Base-by-base conservation (phyloP, 2,888 invertebrate genomes). In the Drosophila lutescens region DNA sequence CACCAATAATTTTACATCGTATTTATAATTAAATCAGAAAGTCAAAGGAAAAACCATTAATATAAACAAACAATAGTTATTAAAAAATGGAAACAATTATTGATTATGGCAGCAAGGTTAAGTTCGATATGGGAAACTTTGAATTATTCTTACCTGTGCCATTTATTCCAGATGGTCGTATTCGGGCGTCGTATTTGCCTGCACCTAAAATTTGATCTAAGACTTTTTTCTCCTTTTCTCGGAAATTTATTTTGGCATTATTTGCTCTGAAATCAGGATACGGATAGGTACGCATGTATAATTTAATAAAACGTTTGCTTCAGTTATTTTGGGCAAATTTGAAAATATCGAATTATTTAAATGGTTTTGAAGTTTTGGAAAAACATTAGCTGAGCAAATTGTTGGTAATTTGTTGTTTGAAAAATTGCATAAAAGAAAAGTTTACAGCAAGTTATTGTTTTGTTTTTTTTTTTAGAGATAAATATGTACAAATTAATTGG, bases 141-240 rank as follows among this genome's bases (percentile, higher is more conserved):
- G 32, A 41, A 10, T 47, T 61, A 61, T 76, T 59, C 90, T 95
- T 94, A 97, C 98, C 98, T 95, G 97, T 97, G 92, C 97, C 97
- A 93, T 98, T 98, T 93, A 97, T 95, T 87, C 98, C 98, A 61
- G 97, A 97, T 59, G 98, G 98, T 91, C 98, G 94, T 92, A 98
- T 98, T 90, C 98, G 94, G 79, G 97, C 97, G 93, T 98, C 98
- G 94, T 98, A 98, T 84, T 96, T 94, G 80, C 96, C 96, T 75
- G 96, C 96, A 77, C 97, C 97, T 91, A 98, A 94, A 93, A 98
- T 98, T 93, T 96, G 96, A 93, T 98, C 98, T 93, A 98, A 93
- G 89, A 98, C 97, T 93, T 97, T 96, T 93, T 98, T 98, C 93
- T 98, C 98, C 93, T 96, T 97, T 93, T 97, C 97, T 89, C 98